Conservation (phyloP, 92 coral and sea anemone genomes). For the Siderastrea siderea region DNA sequence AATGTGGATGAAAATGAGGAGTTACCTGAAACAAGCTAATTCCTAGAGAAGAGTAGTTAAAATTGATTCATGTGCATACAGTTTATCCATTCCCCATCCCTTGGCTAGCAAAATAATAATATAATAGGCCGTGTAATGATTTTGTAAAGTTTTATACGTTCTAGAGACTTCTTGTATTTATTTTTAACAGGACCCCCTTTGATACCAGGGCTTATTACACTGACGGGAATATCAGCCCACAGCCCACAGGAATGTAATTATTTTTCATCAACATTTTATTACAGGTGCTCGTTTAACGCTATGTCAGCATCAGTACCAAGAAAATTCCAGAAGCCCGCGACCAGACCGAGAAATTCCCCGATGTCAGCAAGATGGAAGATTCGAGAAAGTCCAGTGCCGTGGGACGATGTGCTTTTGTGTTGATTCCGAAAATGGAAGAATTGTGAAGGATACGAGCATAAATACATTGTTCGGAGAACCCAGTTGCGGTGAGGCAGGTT, state of each 20-base stretch:
- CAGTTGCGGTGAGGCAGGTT: conserved; percentile 77
- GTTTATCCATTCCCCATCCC: too few species aligned
- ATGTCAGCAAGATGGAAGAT: conserved; percentile 75
- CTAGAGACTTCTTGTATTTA: too few species aligned
- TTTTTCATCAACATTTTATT: neutral
- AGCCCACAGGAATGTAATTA: neutral
- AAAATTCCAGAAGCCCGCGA: conserved; percentile 46
- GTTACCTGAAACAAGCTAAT: too few species aligned
- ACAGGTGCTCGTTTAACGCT: conserved; percentile 64
- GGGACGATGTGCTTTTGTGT: conserved; percentile 80
- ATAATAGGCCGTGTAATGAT: too few species aligned
- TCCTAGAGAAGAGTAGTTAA: too few species aligned
- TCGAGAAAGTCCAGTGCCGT: conserved; percentile 71
- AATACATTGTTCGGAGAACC: conserved; percentile 67
- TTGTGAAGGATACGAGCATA: conserved; percentile 63
- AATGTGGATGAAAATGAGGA: too few species aligned
- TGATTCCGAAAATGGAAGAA: conserved; percentile 70
- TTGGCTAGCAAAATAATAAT: too few species aligned
- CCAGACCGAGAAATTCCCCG: conserved; percentile 45
- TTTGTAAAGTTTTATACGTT: too few species aligned
- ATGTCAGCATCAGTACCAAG: conserved; percentile 74
- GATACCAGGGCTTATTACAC: too few species aligned
- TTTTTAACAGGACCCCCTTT: too few species aligned
- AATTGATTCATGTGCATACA: too few species aligned
- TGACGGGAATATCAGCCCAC: too few species aligned